Conservation (phyloP, 2,888 invertebrate genomes). For the Anthrax anthrax region DNA sequence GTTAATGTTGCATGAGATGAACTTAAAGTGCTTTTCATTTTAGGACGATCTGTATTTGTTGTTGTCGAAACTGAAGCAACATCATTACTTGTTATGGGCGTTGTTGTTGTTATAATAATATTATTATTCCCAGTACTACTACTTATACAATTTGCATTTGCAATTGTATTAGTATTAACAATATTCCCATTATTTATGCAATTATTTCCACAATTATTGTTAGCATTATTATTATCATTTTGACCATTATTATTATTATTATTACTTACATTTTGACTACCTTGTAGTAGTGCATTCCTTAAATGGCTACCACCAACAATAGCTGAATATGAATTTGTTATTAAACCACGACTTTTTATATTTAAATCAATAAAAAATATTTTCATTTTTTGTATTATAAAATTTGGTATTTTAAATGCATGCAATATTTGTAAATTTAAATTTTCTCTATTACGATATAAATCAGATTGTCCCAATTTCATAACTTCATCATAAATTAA, state of each 20-base stretch:
- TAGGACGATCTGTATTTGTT: constrained; percentile 11
- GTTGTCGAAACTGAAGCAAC: not conserved
- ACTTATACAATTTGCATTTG: not conserved
- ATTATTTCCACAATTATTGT: not conserved
- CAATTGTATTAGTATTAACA: not conserved
- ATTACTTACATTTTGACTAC: constrained; percentile 11
- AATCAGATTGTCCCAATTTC: constrained; percentile 41
- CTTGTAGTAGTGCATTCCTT: constrained; percentile 28
- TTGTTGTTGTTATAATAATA: constrained; percentile 7
- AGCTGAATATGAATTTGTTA: constrained; percentile 25
- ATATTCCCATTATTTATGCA: constrained; percentile 4
- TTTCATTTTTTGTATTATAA: constrained; percentile 47
- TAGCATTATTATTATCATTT: not conserved
- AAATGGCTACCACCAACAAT: constrained; percentile 23
- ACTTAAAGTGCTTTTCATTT: constrained; percentile 26
- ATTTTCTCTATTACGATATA: constrained; percentile 36
- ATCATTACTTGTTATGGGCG: constrained; percentile 6
- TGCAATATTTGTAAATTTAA: constrained; percentile 28
- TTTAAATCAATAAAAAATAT: constrained; percentile 31
- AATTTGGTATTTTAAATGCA: constrained; percentile 42
- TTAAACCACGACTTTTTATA: constrained; percentile 32
- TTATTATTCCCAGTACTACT: not conserved
- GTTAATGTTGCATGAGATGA: constrained; percentile 34
- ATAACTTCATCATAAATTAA: constrained; percentile 45
- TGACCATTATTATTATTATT: not conserved